Evolutionary conservation across 2,797 vertebrate genomes (phyloP), one percentile per base, ranked within the genome.

Genomic region (Allobates femoralis): DNA sequence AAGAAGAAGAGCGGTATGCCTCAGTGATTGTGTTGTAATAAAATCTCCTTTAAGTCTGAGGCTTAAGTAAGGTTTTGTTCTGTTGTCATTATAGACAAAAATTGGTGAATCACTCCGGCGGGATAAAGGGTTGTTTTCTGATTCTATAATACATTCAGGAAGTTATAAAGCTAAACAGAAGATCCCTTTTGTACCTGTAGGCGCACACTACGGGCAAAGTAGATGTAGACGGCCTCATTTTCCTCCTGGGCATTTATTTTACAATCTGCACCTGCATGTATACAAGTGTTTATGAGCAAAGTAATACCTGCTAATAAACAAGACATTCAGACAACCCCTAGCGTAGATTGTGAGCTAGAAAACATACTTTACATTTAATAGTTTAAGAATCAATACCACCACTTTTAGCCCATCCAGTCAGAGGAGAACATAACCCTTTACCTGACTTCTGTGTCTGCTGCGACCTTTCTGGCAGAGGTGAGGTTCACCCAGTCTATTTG

Each of bases 361-460:
- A 60, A 81, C 75, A 34, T 76, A 55, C 79, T 23, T 86, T 76
- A 66, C 60, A 82, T 76, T 74, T 60, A 58, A 75, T 74, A 81
- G 64, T 75, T 51, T 76, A 19, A 51, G 81, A 75, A 58, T 66
- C 56, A 76, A 80, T 81, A 75, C 41, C 3, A 21, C 7, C 37
- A 18, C 26, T 62, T 46, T 73, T 58, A 32, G 58, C 67, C 53
- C 53, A 41, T 58, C 67, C 55, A 18, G 11, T 55, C 79, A 73
- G 51, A 82, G 34, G 21, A 19, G 14, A 56, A 16, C 50, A 15
- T 21, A 46, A 37, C 53, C 15, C 10, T 15, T 26, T 50, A 1
- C 19, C 26, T 46, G 8, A 12, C 50, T 28, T 60, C 32, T 60
- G 4, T 46, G 51, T 37, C 34, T 62, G 30, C n/a, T 81, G 71